Evolutionary conservation across 2,797 vertebrate genomes (phyloP), one percentile per base, ranked within the genome.

Genomic region (Mallotus villosus): DNA sequence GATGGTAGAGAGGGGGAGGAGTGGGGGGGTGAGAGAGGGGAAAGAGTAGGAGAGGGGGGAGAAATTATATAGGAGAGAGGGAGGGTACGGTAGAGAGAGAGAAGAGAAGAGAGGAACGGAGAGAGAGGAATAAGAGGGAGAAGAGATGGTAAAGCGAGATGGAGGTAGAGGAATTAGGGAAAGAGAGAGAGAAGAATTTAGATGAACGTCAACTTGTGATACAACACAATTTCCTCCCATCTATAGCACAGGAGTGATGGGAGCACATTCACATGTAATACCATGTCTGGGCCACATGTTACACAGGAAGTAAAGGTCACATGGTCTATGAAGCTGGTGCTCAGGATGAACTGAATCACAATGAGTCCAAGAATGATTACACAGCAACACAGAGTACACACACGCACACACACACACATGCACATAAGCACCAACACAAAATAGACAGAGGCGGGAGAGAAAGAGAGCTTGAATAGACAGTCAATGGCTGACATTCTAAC

Each of bases 361-460:
- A 29, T 16, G 60, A 27, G 60, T 14, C 27, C 60, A 29, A 62
- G 59, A 24, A 29, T 14, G 59, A 27, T 25, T 3, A 41, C 49
- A 72, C 59, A 22, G n/a, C 57, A 16, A 0, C 24, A 37, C 41
- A 41, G 19, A 61, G 19, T 24, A 78, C 80, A 84, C 76, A 75
- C 76, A 46, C 17, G 70, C 71, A 80, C 53, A 79, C 21, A 75
- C 46, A 71, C 55, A 70, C 71, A 61, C 37, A 73, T n/a, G 58
- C 22, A 70, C 71, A 67, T 25, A 73, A 12, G 41, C 22, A 81
- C 65, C 14, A 74, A 22, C 29, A 62, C 66, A 37, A 65, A 49
- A 63, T 64, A 25, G 12, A 49, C 62, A 74, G 29, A 82, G 62
- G 65, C 22, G 32, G 16, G 29, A 29, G 71, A 12, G 32, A 74